A percentile compares a stretch with the other conserved stretches of the same genome.
These are phyloP conservation scores for Drosophila asahinai DNA, from an alignment of 1,140 invertebrate genomes.

Conservation along the genomic window DNA sequence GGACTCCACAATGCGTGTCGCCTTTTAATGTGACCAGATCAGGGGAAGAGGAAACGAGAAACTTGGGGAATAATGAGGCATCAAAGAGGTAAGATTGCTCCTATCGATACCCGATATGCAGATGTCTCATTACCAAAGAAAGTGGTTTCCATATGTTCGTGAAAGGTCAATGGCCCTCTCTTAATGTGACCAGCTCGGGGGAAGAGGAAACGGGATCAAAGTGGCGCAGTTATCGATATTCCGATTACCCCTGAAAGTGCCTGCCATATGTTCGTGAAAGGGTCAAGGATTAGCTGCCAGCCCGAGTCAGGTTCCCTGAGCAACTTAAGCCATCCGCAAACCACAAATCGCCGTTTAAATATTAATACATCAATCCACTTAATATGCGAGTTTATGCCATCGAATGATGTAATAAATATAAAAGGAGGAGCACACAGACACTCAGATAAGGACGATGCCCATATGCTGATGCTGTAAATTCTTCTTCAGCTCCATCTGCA, in stretches of 20 bases:
- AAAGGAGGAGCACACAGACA: conserved; percentile 56
- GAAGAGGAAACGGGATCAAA: not conserved
- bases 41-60: not conserved
- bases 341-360: conserved; percentile 82
- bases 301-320: conserved; percentile 26
- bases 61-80: conserved; percentile 2
- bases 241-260: conserved; percentile 19
- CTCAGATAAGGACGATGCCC: conserved; percentile 43
- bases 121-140: conserved; percentile 20
- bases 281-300: conserved; percentile 38
- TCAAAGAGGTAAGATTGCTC: conserved; percentile 15
- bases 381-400: conserved; percentile 79
- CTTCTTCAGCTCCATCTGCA: conserved; percentile 35
- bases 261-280: conserved; percentile 46
- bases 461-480: conserved; percentile 59
- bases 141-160: conserved; percentile 33
- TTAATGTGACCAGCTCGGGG: not conserved
- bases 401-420: conserved; percentile 82
- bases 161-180: conserved; percentile 27
- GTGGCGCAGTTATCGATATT: conserved; percentile 13
- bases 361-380: conserved; percentile 84
- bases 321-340: conserved; percentile 27
- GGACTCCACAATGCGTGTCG: conserved; percentile 38
- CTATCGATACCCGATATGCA: conserved; percentile 12
- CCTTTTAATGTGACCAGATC: conserved; percentile 46